phyloP scores from a whole-genome alignment of 1,140 invertebrate genomes.

The Argopecten irradians region DNA sequence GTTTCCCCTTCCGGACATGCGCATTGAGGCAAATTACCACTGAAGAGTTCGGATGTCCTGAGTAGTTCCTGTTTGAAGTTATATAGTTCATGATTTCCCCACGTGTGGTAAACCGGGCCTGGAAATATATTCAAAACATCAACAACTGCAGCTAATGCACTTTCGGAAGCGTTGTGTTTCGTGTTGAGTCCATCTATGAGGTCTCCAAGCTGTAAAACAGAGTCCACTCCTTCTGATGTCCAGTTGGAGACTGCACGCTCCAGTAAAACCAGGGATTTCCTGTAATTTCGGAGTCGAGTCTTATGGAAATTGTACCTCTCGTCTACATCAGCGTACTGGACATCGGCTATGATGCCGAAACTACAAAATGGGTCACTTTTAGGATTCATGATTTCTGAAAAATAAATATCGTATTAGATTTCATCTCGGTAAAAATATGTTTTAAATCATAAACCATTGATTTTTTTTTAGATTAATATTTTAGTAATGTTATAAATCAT shows the following conservation, averaged over 20 bases:
- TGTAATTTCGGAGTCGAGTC: conserved; percentile 70
- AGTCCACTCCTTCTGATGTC: conserved; percentile 65
- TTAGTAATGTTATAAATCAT: no score
- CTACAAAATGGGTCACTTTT: conserved; percentile 9
- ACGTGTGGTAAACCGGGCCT: conserved; percentile 66
- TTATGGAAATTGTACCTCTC: conserved; percentile 70
- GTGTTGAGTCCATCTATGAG: conserved; percentile 74
- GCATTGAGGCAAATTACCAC: conserved; percentile 33
- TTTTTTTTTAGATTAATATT: no score
- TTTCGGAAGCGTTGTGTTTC: conserved; percentile 34
- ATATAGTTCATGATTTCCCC: conserved; percentile 78
- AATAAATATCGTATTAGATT: background rate
- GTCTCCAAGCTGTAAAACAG: conserved; percentile 76
- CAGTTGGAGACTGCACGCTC: conserved; percentile 70
- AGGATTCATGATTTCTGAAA: background rate
- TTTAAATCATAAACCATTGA: no score
- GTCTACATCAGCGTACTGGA: conserved; percentile 76
- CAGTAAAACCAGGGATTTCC: conserved; percentile 69
- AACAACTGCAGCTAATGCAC: conserved; percentile 48
- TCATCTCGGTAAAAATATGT: background rate
- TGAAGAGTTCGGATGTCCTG: conserved; percentile 50
- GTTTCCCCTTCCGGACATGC: conserved; percentile 29
- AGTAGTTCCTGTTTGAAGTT: conserved; percentile 71
- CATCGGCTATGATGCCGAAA: conserved; percentile 76
- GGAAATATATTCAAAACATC: conserved; percentile 53